These are phyloP conservation scores for Ptiloglossa arizonensis DNA, from an alignment of 1,140 invertebrate species.

Conservation along the genomic window DNA sequence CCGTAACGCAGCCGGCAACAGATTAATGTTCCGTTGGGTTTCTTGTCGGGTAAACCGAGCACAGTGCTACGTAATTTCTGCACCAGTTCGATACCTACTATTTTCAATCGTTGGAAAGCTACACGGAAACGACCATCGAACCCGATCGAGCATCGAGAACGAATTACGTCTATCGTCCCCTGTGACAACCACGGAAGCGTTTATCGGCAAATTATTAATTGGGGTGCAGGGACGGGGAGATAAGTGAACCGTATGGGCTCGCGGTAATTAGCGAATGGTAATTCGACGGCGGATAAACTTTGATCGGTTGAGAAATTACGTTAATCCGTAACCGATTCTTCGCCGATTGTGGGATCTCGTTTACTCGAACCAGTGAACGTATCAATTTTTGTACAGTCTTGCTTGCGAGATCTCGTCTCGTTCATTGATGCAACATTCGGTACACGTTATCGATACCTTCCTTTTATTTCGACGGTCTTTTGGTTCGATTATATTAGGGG, in stretches of 20 bases:
- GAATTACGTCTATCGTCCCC: neutral
- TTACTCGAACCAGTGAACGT: no score
- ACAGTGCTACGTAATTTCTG: neutral
- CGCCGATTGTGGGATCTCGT: no score
- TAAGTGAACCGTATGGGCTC: neutral
- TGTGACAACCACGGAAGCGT: neutral
- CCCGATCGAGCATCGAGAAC: neutral
- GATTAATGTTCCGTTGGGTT: constrained; percentile 27
- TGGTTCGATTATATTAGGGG: no score
- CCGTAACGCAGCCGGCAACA: neutral
- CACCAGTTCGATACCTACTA: neutral
- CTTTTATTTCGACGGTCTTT: no score
- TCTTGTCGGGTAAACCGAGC: constrained; percentile 14
- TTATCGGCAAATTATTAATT: constrained; percentile 20
- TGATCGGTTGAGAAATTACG: no score
- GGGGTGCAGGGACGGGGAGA: neutral
- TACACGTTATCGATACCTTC: no score
- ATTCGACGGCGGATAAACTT: neutral
- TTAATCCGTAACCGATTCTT: no score
- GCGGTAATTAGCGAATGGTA: neutral
- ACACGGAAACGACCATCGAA: constrained; percentile 9
- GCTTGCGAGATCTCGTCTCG: no score
- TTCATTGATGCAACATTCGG: no score
- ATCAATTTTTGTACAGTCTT: no score
- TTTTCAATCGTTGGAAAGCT: neutral